These are phyloP conservation scores for Labia minor DNA, from an alignment of 2,888 invertebrate species.

Conservation along the genomic window DNA sequence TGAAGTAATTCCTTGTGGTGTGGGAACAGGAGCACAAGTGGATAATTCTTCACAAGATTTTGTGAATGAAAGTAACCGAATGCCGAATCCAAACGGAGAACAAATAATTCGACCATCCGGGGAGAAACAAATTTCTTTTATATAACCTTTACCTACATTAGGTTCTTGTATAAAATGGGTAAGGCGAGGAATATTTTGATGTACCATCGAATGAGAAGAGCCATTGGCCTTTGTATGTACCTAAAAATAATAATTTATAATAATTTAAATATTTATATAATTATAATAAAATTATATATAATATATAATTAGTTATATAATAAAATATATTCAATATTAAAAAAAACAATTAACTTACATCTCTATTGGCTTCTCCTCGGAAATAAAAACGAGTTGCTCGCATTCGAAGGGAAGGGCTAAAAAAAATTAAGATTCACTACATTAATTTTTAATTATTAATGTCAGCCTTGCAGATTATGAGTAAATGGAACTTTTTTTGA, in stretches of 20 bases:
- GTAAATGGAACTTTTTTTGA: too few relatives aligned
- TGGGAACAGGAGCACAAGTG: constrained; percentile 47
- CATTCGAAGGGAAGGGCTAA: too few relatives aligned
- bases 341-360: too few relatives aligned
- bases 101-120: constrained; percentile 81
- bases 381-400: too few relatives aligned
- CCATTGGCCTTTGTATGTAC: not conserved
- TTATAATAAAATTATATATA: too few relatives aligned
- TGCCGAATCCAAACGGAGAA: constrained; percentile 78
- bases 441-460: not conserved
- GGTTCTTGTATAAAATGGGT: constrained; percentile 77
- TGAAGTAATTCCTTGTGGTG: constrained; percentile 27
- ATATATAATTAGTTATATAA: too few relatives aligned
- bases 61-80: constrained; percentile 72
- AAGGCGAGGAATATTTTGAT: constrained; percentile 63
- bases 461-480: too few relatives aligned
- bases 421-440: not conserved
- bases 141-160: constrained; percentile 80
- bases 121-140: constrained; percentile 86
- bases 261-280: too few relatives aligned
- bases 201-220: constrained; percentile 24
- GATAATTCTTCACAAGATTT: constrained; percentile 67
- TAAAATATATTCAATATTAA: too few relatives aligned
- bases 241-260: too few relatives aligned
- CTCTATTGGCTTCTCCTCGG: too few relatives aligned